phyloP scores from a whole-genome alignment of 2,113 vertebrate species.

The Perccottus glenii region DNA sequence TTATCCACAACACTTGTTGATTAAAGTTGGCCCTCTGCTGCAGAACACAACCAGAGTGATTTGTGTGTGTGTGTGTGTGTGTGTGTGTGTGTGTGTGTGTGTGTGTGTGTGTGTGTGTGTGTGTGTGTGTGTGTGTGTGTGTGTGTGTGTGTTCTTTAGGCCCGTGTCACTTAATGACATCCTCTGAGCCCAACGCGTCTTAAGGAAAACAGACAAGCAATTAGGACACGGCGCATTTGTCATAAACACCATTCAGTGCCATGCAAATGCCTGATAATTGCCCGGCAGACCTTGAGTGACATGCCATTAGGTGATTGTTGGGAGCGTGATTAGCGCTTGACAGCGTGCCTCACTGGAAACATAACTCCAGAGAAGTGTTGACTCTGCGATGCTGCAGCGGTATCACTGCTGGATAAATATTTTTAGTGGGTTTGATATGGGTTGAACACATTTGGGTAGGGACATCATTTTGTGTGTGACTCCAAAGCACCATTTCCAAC shows the following conservation, averaged over 20 bases:
- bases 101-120: no score
- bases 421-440: no score
- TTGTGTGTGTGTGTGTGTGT: conserved; percentile 5
- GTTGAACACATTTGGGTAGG: no score
- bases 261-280: conserved; percentile 83
- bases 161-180: conserved; percentile 75
- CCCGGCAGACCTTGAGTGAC: conserved; percentile 83
- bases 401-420: conserved; percentile 12
- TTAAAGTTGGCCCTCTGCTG: conserved; percentile 14
- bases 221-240: conserved; percentile 81
- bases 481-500: no score
- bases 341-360: conserved; percentile 74
- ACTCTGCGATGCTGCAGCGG: conserved; percentile 53
- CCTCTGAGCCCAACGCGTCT: conserved; percentile 63
- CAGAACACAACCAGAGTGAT: conserved; percentile 46
- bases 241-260: conserved; percentile 78
- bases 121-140: no score
- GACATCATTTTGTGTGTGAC: no score
- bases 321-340: conserved; percentile 78
- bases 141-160: conserved; percentile 22
- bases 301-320: conserved; percentile 84
- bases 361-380: conserved; percentile 70
- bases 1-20: background rate
- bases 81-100: no score
- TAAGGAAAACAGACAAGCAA: conserved; percentile 80